Evolutionary conservation across 2,888 invertebrate genomes (phyloP).

Genomic region (Siphlonurus alternatus): DNA sequence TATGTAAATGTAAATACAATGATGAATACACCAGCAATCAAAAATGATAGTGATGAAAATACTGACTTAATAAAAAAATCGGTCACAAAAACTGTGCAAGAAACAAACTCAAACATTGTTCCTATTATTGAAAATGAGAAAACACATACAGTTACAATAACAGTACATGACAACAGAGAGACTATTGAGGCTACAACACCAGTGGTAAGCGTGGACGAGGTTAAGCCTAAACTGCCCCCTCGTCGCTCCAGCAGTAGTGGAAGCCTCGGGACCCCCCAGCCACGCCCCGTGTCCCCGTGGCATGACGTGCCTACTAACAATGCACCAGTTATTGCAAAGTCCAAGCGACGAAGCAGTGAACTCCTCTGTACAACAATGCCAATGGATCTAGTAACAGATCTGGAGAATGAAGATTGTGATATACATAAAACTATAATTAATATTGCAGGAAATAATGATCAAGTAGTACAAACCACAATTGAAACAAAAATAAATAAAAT

Average conservation of each 20-base stretch:
- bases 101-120: background rate
- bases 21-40: constrained; percentile 2
- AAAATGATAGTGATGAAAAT: background rate
- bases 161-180: background rate
- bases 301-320: constrained; percentile 22
- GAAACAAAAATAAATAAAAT: background rate
- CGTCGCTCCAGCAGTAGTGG: background rate
- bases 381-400: background rate
- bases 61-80: background rate
- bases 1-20: background rate
- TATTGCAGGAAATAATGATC: no score
- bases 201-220: no score
- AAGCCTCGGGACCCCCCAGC: background rate
- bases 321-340: constrained; percentile 14
- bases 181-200: no score
- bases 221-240: background rate
- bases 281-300: constrained; percentile 18
- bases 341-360: background rate
- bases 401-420: background rate
- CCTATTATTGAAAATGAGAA: background rate
- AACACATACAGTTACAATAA: background rate
- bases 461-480: no score
- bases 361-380: background rate
- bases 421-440: background rate
- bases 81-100: background rate